A percentile compares a stretch with the other conserved stretches of the same genome.
These are phyloP conservation scores for Pantherophis guttatus DNA, from an alignment of 2,113 vertebrate genomes.

Conservation along the genomic window DNA sequence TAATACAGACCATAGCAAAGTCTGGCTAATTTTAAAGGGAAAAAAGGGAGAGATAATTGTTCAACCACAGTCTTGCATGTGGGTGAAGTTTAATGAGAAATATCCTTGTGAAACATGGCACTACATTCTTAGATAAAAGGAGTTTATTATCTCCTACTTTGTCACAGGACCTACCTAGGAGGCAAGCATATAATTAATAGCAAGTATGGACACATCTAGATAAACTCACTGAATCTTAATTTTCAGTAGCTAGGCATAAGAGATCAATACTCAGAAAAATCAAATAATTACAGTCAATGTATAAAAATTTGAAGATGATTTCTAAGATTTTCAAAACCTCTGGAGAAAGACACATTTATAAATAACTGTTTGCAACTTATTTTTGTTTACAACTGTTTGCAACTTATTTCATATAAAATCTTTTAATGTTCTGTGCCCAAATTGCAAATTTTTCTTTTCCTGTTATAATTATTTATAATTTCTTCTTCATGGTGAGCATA, in stretches of 20 bases:
- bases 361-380: constrained; percentile 24
- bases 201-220: neutral
- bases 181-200: neutral
- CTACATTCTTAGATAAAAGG: neutral
- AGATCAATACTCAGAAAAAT: neutral
- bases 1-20: neutral
- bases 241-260: neutral
- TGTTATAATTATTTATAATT: constrained; percentile 60
- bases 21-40: neutral
- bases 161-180: neutral
- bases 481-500: constrained; percentile 42
- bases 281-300: neutral
- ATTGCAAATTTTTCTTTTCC: constrained; percentile 58
- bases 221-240: neutral
- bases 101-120: neutral
- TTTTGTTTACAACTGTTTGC: constrained; percentile 29
- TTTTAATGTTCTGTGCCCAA: constrained; percentile 50
- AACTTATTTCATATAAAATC: constrained; percentile 53
- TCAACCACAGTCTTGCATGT: neutral
- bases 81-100: neutral
- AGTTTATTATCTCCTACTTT: neutral
- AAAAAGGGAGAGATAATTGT: neutral
- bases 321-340: neutral
- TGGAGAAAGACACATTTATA: neutral
- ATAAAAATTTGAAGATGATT: neutral